Evolutionary conservation across 2,797 vertebrate genomes (phyloP), one percentile per base, ranked within the genome.

Genomic region (Paramormyrops hopkinsi): DNA sequence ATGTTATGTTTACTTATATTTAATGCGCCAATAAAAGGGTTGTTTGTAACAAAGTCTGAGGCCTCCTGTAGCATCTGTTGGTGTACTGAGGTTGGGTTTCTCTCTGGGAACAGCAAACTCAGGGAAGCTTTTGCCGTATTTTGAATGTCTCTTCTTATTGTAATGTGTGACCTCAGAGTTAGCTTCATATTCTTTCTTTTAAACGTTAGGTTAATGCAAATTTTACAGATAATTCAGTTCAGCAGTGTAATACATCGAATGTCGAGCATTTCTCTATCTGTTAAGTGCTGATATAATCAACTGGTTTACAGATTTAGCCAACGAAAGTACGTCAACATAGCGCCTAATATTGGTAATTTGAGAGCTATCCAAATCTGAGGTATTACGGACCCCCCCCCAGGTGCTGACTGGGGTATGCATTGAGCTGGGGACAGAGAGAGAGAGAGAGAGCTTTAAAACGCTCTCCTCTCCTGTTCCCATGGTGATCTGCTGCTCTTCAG

Each of bases 1-100:
- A 95, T 96, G 95, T 97, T 95, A 94, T 95, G 76, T 94, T 97
- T 97, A 96, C 94, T 96, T 92, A 92, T 94, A 94, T 95, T 95
- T 92, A 93, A 95, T 96, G 92, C 94, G 93, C 86, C 92, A 97
- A 96, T 97, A 98, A 98, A 87, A 98, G 92, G 92, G 93, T 92
- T 95, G 94, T 97, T 98, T 97, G 92, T 98, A 97, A 96, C 93
- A 95, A 94, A 94, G 53, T 56, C 29, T 3, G 56, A 87, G 25
- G 33, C 46, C 88, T 86, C 25, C 37, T 29, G 76, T 86, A 76
- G 53, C 86, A 41, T 88, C 3, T 69, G 37, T 46, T 11, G 51
- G 48, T 85, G 48, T n/a, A 59, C 85, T 56, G 48, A 53, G 48
- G 48, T 19, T 14, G 50, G 25, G 5, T 41, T 87, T 56, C 29